Evolutionary conservation across 2,888 invertebrate species (phyloP).

Genomic region (Drosophila paramelanica): DNA sequence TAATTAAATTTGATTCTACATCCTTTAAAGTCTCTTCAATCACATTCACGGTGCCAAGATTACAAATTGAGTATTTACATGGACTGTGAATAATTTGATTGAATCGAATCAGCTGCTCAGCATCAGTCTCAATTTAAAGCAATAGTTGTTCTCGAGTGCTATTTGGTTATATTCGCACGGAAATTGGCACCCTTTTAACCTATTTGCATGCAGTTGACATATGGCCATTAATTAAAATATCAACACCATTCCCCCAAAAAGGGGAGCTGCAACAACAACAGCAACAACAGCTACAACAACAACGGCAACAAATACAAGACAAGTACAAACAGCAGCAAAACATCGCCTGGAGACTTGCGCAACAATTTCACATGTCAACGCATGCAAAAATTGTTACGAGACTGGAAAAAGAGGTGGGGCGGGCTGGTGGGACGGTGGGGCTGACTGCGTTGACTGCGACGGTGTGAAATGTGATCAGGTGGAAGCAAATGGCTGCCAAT

Average conservation of each 20-base stretch:
- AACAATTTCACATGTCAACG: slow-evolving; percentile 76
- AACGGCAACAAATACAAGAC: slow-evolving; percentile 32
- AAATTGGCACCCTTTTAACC: slow-evolving; percentile 64
- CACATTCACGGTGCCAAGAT: no score
- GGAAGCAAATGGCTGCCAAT: slow-evolving; percentile 63
- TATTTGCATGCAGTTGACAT: slow-evolving; percentile 62
- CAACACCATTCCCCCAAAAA: slow-evolving; percentile 41
- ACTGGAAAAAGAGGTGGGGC: background rate
- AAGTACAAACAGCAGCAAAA: slow-evolving; percentile 46
- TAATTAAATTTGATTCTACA: no score
- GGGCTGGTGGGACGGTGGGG: no score
- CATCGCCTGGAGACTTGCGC: slow-evolving; percentile 68
- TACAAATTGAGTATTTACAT: background rate
- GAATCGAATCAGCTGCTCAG: slow-evolving; percentile 4
- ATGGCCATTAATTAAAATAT: slow-evolving; percentile 69
- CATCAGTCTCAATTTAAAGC: slow-evolving; percentile 3
- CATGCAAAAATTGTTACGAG: slow-evolving; percentile 59
- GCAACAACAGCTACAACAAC: slow-evolving; percentile 9
- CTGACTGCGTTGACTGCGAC: slow-evolving; percentile 5
- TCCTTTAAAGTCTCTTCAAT: no score
- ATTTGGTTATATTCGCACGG: slow-evolving; percentile 31
- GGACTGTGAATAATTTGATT: background rate
- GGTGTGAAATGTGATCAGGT: slow-evolving; percentile 71
- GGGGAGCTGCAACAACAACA: slow-evolving; percentile 4
- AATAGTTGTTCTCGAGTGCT: slow-evolving; percentile 9